These are phyloP conservation scores for Coronaproctus castanopsis DNA, from an alignment of 2,888 invertebrate species.

Conservation along the genomic window DNA sequence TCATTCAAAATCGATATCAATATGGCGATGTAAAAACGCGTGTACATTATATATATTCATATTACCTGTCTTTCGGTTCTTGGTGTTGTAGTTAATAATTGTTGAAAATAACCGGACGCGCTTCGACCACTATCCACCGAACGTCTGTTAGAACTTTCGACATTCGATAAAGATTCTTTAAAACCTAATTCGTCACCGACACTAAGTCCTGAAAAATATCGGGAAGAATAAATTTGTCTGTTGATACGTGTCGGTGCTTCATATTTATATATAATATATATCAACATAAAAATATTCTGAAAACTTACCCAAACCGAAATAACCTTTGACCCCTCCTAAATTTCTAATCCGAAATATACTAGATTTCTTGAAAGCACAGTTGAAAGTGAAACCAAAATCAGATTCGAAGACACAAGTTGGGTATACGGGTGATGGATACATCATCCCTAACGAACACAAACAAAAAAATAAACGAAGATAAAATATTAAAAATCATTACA, in stretches of 20 bases:
- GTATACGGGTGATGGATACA: conserved; percentile 37
- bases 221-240: background rate
- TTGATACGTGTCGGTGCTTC: background rate
- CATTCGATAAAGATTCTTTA: conserved; percentile 56
- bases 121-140: conserved; percentile 29
- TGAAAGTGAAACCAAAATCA: conserved; percentile 72
- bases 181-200: conserved; percentile 72
- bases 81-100: conserved; percentile 10
- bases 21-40: no score
- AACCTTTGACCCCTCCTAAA: conserved; percentile 74
- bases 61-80: background rate
- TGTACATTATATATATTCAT: no score
- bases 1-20: no score
- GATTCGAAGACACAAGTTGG: conserved; percentile 71
- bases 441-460: conserved; percentile 19
- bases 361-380: conserved; percentile 83
- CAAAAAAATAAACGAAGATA: no score
- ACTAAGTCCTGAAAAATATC: conserved; percentile 48
- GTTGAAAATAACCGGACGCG: conserved; percentile 12
- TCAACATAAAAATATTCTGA: conserved; percentile 14
- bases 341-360: conserved; percentile 75
- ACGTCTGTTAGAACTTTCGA: conserved; percentile 47
- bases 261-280: conserved; percentile 10
- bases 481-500: no score
- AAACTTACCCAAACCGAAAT: conserved; percentile 65